phyloP scores from a whole-genome alignment of 2,113 vertebrate genomes.

The Macrotis lagotis region DNA sequence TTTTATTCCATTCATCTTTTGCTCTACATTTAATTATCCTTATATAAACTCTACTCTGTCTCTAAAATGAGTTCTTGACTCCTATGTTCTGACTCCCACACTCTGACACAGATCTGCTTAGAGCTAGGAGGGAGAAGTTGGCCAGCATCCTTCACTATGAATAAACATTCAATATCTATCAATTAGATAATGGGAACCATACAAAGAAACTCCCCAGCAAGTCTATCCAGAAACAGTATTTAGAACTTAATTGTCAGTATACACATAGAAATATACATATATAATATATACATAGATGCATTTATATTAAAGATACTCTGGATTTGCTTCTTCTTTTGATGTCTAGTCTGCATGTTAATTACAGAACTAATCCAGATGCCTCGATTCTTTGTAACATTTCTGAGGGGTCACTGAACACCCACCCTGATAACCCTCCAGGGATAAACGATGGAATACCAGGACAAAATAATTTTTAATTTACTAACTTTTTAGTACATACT shows the following conservation, averaged over 20 bases:
- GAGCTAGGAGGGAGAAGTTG: background rate
- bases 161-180: background rate
- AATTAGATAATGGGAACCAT: background rate
- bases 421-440: slow-evolving; percentile 38
- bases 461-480: slow-evolving; percentile 28
- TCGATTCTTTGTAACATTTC: slow-evolving; percentile 64
- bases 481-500: slow-evolving; percentile 28
- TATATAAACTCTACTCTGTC: background rate
- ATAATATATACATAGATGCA: background rate
- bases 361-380: slow-evolving; percentile 65
- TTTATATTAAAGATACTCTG: slow-evolving; percentile 42
- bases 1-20: slow-evolving; percentile 1
- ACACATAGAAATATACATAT: background rate
- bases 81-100: slow-evolving; percentile 32
- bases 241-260: slow-evolving; percentile 12
- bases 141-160: background rate
- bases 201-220: background rate
- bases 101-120: background rate
- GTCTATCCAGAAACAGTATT: background rate
- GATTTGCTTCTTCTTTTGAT: slow-evolving; percentile 52
- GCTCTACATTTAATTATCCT: background rate
- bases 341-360: slow-evolving; percentile 64
- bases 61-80: slow-evolving; percentile 10
- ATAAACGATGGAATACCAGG: slow-evolving; percentile 40
- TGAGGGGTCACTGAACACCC: slow-evolving; percentile 62